These are phyloP conservation scores for Diuraphis noxia DNA, from an alignment of 1,140 invertebrate genomes.

Conservation along the genomic window DNA sequence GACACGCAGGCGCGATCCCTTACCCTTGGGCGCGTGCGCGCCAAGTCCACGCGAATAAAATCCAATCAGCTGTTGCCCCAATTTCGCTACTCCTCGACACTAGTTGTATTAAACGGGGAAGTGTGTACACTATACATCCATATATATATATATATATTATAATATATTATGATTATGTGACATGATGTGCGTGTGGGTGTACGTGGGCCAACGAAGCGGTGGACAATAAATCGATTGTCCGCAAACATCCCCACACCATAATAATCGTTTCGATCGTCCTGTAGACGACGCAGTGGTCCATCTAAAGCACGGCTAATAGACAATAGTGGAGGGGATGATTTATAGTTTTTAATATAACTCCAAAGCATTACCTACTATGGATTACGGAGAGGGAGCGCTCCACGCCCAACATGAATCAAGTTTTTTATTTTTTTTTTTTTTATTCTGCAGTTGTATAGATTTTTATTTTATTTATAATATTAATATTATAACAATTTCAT, in stretches of 20 bases:
- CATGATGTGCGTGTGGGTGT: background rate
- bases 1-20: background rate
- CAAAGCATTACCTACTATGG: too few species aligned
- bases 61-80: conserved; percentile 24
- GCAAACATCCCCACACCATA: background rate
- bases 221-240: background rate
- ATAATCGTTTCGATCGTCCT: background rate
- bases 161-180: background rate
- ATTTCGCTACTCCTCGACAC: background rate
- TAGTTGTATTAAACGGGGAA: background rate
- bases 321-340: background rate
- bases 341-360: background rate
- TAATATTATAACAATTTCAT: background rate
- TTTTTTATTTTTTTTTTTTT: conserved; percentile 2
- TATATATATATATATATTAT: background rate
- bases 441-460: background rate
- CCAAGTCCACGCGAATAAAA: background rate
- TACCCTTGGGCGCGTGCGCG: background rate
- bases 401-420: background rate
- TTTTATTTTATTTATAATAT: background rate
- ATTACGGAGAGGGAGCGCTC: background rate
- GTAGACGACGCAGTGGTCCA: background rate
- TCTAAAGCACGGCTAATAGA: background rate
- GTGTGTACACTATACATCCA: too few species aligned
- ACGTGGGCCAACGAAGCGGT: background rate